Evolutionary conservation across 2,888 invertebrate genomes (phyloP), one percentile per base, ranked within the genome.

Genomic region (Leptinotarsa haldemani): DNA sequence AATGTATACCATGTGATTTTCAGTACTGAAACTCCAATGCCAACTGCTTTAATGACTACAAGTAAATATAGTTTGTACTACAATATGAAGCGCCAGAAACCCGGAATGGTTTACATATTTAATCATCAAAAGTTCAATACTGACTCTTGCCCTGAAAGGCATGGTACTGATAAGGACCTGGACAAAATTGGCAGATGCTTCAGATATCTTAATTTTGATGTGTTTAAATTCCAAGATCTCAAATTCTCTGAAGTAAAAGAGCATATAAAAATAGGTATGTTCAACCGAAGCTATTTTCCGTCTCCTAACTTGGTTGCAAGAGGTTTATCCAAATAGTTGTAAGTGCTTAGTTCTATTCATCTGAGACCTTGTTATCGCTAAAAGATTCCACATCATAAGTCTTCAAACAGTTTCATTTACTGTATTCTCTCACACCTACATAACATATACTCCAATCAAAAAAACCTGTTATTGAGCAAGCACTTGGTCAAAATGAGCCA

Each of bases 151-250:
- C 93, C 93, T 84, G 85, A 90, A 16, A 91, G 96, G 72, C 90
- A 92, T 79, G 97, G 97, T 1, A 97, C 97, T 1, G 94, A 95
- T 84, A 92, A 93, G 52, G 98, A 98, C 86, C 92, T 94, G 79
- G 92, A 93, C 74, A 93, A 93, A 83, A 88, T 97, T 67, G 87
- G 89, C 63, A 89, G 90, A 80, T 90, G 91, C 25, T 88, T 94
- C 20, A 91, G 90, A 84, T 86, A 84, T 80, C 89, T 95, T 75
- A 94, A 92, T 76, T 97, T 94, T 84, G 90, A 91, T 70, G 94
- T 95, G 0, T 89, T 90, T 0, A 89, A 93, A 22, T 90, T 92
- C 82, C 89, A 92, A 80, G 94, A 97, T 88, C 89, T 92, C 69
- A 92, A 90, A 78, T 90, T 91, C 63, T 89, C 90, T 73, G 92